phyloP scores from a whole-genome alignment of 2,888 invertebrate genomes.

The Leucophora obtusa region DNA sequence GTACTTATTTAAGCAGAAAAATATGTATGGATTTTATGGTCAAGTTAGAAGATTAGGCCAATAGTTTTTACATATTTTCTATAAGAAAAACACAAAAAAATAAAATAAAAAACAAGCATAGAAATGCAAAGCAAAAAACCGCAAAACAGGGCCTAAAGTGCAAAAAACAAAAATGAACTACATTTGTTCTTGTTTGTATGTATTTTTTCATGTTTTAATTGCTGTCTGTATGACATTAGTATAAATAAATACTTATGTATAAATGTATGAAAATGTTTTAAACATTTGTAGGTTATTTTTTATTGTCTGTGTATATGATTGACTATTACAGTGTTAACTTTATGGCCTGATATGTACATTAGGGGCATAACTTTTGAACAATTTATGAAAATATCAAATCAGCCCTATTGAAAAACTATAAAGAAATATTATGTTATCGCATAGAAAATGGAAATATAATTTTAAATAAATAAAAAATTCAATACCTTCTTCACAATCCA shows the following conservation, averaged over 20 bases:
- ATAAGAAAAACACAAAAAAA: conserved; percentile 9
- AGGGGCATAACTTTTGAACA: too few relatives aligned
- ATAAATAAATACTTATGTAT: background rate
- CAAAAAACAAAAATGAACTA: conserved; percentile 36
- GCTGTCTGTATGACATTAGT: conserved; percentile 17
- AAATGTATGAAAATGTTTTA: conserved; percentile 1
- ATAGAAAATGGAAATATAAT: too few relatives aligned
- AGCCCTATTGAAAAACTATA: too few relatives aligned
- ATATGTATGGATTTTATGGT: conserved; percentile 56
- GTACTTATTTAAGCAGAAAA: conserved; percentile 10
- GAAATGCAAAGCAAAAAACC: conserved; percentile 16
- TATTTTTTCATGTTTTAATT: conserved; percentile 9
- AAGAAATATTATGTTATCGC: too few relatives aligned
- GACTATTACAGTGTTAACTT: background rate
- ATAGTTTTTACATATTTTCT: conserved; percentile 22
- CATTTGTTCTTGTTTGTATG: conserved; percentile 7
- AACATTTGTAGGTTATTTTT: conserved; percentile 19
- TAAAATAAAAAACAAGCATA: background rate
- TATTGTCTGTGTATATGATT: background rate
- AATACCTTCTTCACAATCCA: too few relatives aligned
- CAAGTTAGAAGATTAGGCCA: conserved; percentile 58
- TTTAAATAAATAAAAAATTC: too few relatives aligned
- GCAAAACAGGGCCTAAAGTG: conserved; percentile 46
- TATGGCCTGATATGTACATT: background rate
- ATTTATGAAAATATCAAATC: too few relatives aligned